These are phyloP conservation scores for Pogona vitticeps DNA, from an alignment of 2,113 vertebrate species.

Conservation along the genomic window DNA sequence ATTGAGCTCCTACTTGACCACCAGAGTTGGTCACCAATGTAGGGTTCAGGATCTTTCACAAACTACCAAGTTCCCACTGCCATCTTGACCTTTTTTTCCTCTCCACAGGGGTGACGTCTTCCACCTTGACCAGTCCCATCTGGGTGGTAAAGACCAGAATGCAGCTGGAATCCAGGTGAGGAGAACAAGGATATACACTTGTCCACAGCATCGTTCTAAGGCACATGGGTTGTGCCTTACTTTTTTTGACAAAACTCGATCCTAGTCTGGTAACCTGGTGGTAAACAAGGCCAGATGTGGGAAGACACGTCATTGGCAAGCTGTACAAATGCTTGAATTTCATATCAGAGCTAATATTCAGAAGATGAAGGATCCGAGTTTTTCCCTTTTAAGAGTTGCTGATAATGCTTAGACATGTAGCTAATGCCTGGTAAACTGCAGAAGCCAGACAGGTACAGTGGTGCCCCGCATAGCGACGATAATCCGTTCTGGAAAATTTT, in stretches of 20 bases:
- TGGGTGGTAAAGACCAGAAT: slow-evolving; percentile 74
- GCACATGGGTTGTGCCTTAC: background rate
- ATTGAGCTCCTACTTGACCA: background rate
- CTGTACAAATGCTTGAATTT: background rate
- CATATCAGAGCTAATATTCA: too few species aligned
- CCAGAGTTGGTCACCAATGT: background rate
- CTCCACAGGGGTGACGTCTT: slow-evolving; percentile 56
- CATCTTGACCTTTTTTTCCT: slow-evolving; percentile 5
- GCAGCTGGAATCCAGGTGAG: slow-evolving; percentile 72
- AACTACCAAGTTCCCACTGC: background rate
- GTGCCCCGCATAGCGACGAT: too few species aligned
- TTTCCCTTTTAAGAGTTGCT: too few species aligned
- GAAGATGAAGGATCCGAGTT: too few species aligned
- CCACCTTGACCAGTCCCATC: slow-evolving; percentile 70
- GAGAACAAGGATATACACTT: background rate
- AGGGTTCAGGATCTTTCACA: background rate
- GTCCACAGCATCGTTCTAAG: rapidly evolving
- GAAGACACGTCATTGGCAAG: background rate
- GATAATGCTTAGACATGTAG: background rate
- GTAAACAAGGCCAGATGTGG: background rate
- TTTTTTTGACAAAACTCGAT: background rate
- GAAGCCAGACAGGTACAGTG: too few species aligned
- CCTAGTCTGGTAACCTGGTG: too few species aligned
- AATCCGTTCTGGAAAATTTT: too few species aligned
- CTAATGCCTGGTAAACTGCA: background rate